Base-by-base conservation (phyloP, 2,113 vertebrate species). In the Notechis scutatus region DNA sequence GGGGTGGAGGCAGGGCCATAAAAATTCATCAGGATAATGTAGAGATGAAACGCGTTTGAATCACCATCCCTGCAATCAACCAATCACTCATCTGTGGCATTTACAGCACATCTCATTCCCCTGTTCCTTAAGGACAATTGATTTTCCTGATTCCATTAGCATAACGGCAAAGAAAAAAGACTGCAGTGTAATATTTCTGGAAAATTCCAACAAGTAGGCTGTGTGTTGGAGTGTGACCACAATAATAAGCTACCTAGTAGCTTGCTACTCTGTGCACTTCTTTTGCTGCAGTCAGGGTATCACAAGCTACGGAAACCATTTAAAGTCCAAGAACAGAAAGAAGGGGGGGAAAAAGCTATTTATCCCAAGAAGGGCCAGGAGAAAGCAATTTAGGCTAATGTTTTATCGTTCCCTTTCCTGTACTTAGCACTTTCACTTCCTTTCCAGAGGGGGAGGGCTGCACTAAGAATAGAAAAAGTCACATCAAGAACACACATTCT, bases 121-220 rank as follows among this genome's bases (percentile, higher is more conserved):
- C 98, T 98, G 98, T 98, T 98, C 98, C 98, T 98, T 98, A 98
- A 99, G 98, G 98, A 99, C 98, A 98, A 98, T 98, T 98, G 98
- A 98, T 98, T 98, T 98, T 98, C 98, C 98, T 98, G 97, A 98
- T 98, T 98, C 98, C 98, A 98, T 99, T 98, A 98, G 98, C 98
- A 99, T 99, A 98, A 98, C 97, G 96, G 97, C 97, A 96, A 97
- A 97, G 97, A 98, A 98, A 50, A 98, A 98, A 98, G 98, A 98
- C 98, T 98, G 98, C 97, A 97, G 97, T 98, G 98, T 98, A 98
- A 98, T 98, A 98, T 98, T 98, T 98, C 98, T 98, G 97, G 98
- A 98, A 98, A 98, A 97, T 98, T 98, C 98, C 97, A 98, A 98
- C 98, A 97, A 98, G 98, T 98, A 97, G 97, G 97, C 97, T 97